phyloP scores from a whole-genome alignment of 2,113 vertebrate species.

The Plestiodon gilberti region DNA sequence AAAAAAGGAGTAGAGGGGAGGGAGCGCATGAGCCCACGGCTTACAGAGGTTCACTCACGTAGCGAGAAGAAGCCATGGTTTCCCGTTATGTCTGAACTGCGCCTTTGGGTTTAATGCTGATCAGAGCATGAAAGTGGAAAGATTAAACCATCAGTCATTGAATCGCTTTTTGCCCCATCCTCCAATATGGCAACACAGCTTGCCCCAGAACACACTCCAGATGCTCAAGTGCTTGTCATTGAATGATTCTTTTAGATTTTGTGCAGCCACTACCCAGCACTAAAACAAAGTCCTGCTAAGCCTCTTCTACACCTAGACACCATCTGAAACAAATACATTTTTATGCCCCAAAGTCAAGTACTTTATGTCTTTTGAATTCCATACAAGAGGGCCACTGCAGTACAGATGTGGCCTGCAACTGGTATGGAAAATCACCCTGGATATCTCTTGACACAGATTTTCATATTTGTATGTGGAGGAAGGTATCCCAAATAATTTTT shows the following conservation, averaged over 20 bases:
- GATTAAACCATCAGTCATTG: not conserved
- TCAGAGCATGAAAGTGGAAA: not conserved
- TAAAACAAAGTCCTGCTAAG: not conserved
- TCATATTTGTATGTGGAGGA: conserved; percentile 28
- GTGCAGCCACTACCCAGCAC: not conserved
- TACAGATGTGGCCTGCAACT: not conserved
- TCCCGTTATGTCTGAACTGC: not conserved
- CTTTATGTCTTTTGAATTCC: conserved; percentile 31
- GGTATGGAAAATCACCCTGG: not conserved
- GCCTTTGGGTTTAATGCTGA: not conserved
- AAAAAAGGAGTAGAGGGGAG: no score
- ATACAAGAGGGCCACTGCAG: not conserved
- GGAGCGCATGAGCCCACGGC: no score
- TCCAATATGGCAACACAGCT: not conserved
- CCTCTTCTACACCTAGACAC: conserved; percentile 8
- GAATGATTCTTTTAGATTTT: not conserved
- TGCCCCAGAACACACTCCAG: accelerated
- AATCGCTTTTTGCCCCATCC: not conserved
- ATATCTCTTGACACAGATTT: conserved; percentile 7
- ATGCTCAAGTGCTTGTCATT: not conserved
- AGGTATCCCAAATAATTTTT: conserved; percentile 26
- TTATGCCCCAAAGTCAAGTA: not conserved
- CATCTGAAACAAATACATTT: not conserved
- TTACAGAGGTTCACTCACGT: no score
- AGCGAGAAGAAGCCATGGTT: no score